phyloP scores from a whole-genome alignment of 2,888 invertebrate species.

The Arrhopalites spinosus region DNA sequence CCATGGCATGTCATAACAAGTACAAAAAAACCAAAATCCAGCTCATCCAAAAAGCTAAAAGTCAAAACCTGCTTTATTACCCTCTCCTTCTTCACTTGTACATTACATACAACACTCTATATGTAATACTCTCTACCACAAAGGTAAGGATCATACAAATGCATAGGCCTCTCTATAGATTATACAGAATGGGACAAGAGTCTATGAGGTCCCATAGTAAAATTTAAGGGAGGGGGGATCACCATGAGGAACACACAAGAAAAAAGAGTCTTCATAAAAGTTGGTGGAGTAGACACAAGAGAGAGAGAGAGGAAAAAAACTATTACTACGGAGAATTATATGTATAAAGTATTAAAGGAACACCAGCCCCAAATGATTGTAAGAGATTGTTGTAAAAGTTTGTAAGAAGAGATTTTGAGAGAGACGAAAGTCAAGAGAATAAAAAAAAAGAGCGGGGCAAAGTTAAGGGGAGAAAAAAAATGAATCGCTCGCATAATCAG shows the following conservation, averaged over 20 bases:
- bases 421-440: not conserved
- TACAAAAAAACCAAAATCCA: not conserved
- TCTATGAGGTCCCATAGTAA: not conserved
- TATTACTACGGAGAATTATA: not conserved
- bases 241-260: not conserved
- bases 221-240: not conserved
- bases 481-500: conserved; percentile 31
- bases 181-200: conserved; percentile 8
- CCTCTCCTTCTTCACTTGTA: not conserved
- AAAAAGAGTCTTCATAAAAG: conserved; percentile 4
- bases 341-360: not conserved
- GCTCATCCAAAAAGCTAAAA: not conserved
- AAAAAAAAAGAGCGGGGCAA: not conserved
- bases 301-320: conserved; percentile 13
- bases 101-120: not conserved
- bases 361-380: conserved; percentile 19
- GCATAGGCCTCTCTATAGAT: not conserved
- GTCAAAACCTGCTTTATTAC: conserved; percentile 32
- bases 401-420: not conserved
- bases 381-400: conserved; percentile 27
- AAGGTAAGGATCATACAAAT: no score
- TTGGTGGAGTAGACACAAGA: no score
- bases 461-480: not conserved
- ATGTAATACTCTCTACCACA: not conserved
- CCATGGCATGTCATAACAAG: not conserved